Evolutionary conservation across 23 tunicate genomes (phyloP).

Genomic region (Phallusia fumigata): DNA sequence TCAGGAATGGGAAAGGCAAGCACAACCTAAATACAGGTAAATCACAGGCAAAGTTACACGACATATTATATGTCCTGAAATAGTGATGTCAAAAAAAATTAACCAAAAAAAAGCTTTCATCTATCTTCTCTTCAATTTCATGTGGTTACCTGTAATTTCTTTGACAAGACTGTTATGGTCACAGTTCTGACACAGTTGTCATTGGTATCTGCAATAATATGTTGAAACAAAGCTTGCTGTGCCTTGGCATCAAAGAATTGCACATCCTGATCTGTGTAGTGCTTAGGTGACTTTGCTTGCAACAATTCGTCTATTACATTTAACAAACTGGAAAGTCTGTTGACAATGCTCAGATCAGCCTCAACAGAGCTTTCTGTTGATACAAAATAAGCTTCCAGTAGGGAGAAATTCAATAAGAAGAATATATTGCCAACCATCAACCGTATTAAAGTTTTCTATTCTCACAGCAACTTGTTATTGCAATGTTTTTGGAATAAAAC

Average conservation of each 20-base stretch:
- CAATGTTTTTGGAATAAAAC: no score
- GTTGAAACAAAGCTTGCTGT: slow-evolving; percentile 37
- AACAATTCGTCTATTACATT: not conserved
- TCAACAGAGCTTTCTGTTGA: no score
- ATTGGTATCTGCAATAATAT: slow-evolving; percentile 47
- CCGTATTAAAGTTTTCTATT: no score
- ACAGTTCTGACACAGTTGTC: not conserved
- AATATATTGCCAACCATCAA: no score
- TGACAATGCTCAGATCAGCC: slow-evolving; percentile 72
- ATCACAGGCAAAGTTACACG: not conserved
- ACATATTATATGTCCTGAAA: no score
- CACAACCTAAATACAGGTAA: not conserved
- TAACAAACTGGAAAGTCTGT: slow-evolving; percentile 39
- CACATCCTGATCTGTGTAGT: not conserved
- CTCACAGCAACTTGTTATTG: no score
- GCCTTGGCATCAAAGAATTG: not conserved
- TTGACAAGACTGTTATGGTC: not conserved
- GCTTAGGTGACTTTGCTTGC: not conserved
- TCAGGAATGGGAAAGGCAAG: slow-evolving; percentile 88
- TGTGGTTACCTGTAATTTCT: not conserved
- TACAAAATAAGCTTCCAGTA: no score
- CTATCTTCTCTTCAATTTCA: not conserved
- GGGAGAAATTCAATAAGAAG: no score
- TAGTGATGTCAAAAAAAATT: no score
- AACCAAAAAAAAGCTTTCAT: no score